These are phyloP conservation scores for Xiphorhynchus erythropygius DNA, from an alignment of 2,797 vertebrate genomes.

Conservation along the genomic window DNA sequence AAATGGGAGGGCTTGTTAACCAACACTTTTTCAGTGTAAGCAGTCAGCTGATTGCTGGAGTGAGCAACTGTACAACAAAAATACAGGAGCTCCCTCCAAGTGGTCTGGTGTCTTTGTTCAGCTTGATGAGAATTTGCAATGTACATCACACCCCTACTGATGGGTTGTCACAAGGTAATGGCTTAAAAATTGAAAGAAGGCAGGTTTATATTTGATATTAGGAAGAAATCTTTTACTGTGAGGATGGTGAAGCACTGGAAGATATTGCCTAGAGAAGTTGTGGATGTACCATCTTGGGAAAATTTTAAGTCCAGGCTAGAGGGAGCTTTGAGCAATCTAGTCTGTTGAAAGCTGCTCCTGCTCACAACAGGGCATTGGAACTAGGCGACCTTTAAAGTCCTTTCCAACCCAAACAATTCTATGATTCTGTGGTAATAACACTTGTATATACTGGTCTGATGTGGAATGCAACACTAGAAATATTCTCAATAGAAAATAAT, in stretches of 20 bases:
- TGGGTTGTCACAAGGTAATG: neutral
- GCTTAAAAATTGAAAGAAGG: neutral
- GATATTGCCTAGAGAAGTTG: neutral
- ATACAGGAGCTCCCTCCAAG: rapidly evolving
- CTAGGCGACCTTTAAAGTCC: neutral
- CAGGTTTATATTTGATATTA: neutral
- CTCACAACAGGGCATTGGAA: rapidly evolving
- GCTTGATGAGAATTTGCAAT: neutral
- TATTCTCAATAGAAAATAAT: neutral
- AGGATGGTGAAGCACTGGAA: neutral
- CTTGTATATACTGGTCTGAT: neutral
- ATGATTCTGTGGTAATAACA: neutral
- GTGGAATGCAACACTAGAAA: neutral
- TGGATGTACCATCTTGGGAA: neutral
- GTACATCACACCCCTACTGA: neutral
- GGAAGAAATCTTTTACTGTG: neutral
- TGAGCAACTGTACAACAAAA: neutral
- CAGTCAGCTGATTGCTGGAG: no score
- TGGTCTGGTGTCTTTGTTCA: neutral
- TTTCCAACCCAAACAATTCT: neutral
- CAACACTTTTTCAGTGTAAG: no score
- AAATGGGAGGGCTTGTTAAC: no score
- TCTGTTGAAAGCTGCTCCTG: neutral
- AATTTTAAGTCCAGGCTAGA: neutral
- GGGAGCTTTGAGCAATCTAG: neutral